These are phyloP conservation scores for Eilema griseolum DNA, from an alignment of 2,888 invertebrate species.

Conservation along the genomic window DNA sequence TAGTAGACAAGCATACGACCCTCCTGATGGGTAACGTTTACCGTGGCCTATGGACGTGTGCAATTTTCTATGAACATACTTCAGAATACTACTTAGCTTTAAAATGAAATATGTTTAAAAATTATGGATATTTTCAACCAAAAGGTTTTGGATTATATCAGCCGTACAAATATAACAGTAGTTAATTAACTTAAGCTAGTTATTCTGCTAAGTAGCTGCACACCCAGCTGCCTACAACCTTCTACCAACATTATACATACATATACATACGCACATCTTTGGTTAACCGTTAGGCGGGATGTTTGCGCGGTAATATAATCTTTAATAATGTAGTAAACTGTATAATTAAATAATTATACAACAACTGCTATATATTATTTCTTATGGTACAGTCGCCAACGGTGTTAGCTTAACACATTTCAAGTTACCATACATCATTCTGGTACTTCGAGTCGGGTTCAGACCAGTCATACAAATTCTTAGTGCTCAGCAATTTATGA, in stretches of 20 bases:
- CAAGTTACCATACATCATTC: no score
- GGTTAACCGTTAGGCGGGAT: slow-evolving; percentile 64
- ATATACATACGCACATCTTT: slow-evolving; percentile 68
- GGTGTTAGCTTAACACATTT: no score
- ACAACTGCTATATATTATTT: slow-evolving; percentile 7
- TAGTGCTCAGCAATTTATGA: no score
- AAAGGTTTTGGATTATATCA: slow-evolving; percentile 9
- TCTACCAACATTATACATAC: slow-evolving; percentile 57
- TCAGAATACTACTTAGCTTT: no score
- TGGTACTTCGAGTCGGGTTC: no score
- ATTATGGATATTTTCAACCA: neutral
- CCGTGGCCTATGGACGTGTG: no score
- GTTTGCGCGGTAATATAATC: slow-evolving; percentile 59
- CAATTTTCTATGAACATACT: no score
- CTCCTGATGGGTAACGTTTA: no score
- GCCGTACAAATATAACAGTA: slow-evolving; percentile 23
- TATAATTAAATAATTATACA: slow-evolving; percentile 7
- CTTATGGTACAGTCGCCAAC: neutral
- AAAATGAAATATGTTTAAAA: neutral
- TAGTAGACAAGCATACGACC: no score
- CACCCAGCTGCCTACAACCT: slow-evolving; percentile 58
- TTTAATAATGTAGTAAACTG: slow-evolving; percentile 13
- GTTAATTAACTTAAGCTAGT: slow-evolving; percentile 51
- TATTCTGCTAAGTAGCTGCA: slow-evolving; percentile 59
- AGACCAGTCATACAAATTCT: no score